Conservation (phyloP, 2,797 vertebrate genomes). For the Schizopygopsis pylzovi region DNA sequence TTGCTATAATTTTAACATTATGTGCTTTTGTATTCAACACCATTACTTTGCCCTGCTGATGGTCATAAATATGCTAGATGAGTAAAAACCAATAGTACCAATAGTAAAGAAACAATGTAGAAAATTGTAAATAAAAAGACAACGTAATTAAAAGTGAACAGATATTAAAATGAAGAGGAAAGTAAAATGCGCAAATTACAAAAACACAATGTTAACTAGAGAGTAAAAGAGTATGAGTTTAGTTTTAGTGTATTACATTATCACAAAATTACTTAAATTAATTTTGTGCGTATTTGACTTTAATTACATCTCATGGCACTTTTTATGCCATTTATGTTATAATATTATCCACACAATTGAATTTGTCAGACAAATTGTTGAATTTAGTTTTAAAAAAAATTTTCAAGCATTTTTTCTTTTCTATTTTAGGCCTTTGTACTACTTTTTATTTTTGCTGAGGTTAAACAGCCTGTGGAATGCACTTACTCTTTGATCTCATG, state of each 20-base stretch:
- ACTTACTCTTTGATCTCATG: constrained; percentile 46
- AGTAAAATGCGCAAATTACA: no score
- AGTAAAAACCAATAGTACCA: neutral
- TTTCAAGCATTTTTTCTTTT: neutral
- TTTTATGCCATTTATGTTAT: neutral
- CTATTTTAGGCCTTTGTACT: constrained; percentile 60
- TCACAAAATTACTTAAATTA: neutral
- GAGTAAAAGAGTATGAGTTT: neutral
- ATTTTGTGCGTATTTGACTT: neutral
- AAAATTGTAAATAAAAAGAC: neutral
- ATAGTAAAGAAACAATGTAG: neutral
- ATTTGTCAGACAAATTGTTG: neutral
- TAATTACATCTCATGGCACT: neutral
- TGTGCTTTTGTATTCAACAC: neutral
- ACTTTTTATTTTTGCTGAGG: neutral
- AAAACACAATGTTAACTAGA: neutral
- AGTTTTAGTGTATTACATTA: neutral
- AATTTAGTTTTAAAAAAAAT: neutral
- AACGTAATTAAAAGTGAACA: neutral
- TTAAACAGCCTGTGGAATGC: constrained; percentile 34
- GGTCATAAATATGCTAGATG: neutral
- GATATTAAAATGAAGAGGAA: neutral
- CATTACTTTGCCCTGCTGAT: neutral
- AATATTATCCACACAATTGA: neutral
- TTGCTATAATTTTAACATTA: neutral